Conservation (phyloP, 2,797 vertebrate species). For the Taenioides sp. region DNA sequence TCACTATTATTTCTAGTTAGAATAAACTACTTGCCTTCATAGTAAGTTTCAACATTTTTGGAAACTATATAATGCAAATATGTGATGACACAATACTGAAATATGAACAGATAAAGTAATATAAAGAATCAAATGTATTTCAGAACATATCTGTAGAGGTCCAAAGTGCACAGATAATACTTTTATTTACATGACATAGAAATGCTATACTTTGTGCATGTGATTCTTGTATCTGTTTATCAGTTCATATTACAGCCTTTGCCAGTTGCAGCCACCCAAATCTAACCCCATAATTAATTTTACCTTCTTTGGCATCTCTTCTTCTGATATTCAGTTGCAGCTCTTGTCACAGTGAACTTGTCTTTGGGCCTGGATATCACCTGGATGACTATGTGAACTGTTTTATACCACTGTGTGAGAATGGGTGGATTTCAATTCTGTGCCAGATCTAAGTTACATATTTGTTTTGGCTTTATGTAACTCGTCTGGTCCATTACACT, state of each 20-base stretch:
- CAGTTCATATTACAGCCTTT: neutral
- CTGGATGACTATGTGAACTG: neutral
- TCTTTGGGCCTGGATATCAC: slow-evolving; percentile 18
- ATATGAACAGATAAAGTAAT: too few relatives aligned
- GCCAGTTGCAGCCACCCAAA: neutral
- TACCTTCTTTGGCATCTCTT: slow-evolving; percentile 66
- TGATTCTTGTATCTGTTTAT: neutral
- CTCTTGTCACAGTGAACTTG: slow-evolving; percentile 44
- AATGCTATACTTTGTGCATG: neutral
- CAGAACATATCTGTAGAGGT: neutral
- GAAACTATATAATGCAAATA: too few relatives aligned
- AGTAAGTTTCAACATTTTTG: too few relatives aligned
- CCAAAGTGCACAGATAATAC: neutral
- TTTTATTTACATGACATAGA: neutral
- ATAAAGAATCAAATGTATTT: neutral
- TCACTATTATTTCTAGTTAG: too few relatives aligned
- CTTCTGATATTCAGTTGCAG: slow-evolving; percentile 42
- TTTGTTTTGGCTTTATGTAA: slow-evolving; percentile 52
- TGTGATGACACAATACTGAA: too few relatives aligned
- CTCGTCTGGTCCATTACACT: slow-evolving; percentile 9
- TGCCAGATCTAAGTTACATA: slow-evolving; percentile 30
- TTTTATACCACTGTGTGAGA: slow-evolving; percentile 41
- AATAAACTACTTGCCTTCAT: too few relatives aligned
- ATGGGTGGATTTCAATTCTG: slow-evolving; percentile 37
- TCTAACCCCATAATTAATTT: neutral